Evolutionary conservation across 37 sponge, comb jelly and placozoan genomes (phyloP), one percentile per base, ranked within the genome.

Genomic region (Ianthella basta): DNA sequence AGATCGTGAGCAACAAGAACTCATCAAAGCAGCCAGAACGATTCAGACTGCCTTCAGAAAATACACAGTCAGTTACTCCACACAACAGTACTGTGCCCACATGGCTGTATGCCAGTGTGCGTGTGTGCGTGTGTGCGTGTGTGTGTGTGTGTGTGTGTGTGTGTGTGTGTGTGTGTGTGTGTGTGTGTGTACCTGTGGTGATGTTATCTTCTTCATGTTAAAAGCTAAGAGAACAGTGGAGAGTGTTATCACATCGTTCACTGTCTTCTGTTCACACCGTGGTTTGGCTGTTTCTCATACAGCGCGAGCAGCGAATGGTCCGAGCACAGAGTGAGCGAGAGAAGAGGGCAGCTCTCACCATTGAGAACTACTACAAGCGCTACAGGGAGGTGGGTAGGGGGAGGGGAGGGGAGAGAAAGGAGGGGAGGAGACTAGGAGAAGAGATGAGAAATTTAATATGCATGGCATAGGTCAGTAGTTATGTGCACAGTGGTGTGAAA

Each of bases 21-120:
- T 70, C 33, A 29, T 70, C 37, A 70, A 32, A 16, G 72, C 72
- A 19, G 72, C 72, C n/a, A 70, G 72, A 12, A 70, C 72, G 34
- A 70, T 70, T 5, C 72, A 70, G 72, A 70, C 20, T 70, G 72
- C 72, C 21, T 70, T 70, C 72, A 70, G 72, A 35, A 70, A 70
- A 16, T 34, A 30, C 36, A 21, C 37, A 16, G 37, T 29, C 4
- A 34, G 34, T 35, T 16, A 66, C 27, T 6, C 20, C 29, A 44
- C 50, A 44, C 50, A 44, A n/a, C n/a, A n/a, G n/a, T n/a, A n/a
- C n/a, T 8, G 50, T 44, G 50, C 8, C 50, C 50, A 44, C 8
- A 8, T 44, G 50, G 50, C 50, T 44, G 50, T 44, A 44, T 3
- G 3, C 50, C 3, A 44, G 50, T 44, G 50, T 44, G 50, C 50